Base-by-base conservation (phyloP, 2,797 vertebrate genomes). In the Denticeps clupeoides region DNA sequence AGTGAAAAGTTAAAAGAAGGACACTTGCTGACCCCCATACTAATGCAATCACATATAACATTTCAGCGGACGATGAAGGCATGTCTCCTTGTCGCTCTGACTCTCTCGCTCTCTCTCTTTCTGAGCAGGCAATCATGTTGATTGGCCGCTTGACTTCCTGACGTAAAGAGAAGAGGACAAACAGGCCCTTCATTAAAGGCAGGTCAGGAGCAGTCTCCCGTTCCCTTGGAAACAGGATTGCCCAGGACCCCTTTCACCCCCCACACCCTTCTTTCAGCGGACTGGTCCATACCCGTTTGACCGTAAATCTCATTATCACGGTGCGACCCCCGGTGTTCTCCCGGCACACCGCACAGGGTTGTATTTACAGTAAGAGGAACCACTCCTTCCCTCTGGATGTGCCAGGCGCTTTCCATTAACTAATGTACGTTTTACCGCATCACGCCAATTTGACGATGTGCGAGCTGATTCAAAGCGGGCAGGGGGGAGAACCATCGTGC, bases 301-400 rank as follows among this genome's bases (percentile, higher is more conserved):
- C 51, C 54, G 59, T 64, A 68, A 64, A 68, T 67, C 63, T 65
- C 63, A 68, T 68, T 66, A 64, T 50, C 43, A 42, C 28, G 21
- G 32, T 45, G 12, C 66, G 61, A 67, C 63, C 69, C 50, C 18
- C 9, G 2, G 16, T 21, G 33, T 37, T 50, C 59, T 44, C 52
- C 10, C 37, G 22, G 4, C 29, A 27, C 55, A 38, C 48, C 41
- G 49, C 35, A 56, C 54, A 21, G 54, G 57, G 48, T 62, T 56
- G 49, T 48, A 23, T 47, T 55, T 48, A 50, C 10, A 5, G 41
- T 27, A 58, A 37, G 51, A 55, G 51, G 59, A 41, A 54, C 49
- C 42, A 38, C 33, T 18, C 8, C 15, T 5, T 18, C 22, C 37
- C 5, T 8, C 37, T 35, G 7, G 33, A 13, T 12, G 35, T 21